Evolutionary conservation across 2,113 vertebrate genomes (phyloP).

Genomic region (Hemibagrus wyckioides): DNA sequence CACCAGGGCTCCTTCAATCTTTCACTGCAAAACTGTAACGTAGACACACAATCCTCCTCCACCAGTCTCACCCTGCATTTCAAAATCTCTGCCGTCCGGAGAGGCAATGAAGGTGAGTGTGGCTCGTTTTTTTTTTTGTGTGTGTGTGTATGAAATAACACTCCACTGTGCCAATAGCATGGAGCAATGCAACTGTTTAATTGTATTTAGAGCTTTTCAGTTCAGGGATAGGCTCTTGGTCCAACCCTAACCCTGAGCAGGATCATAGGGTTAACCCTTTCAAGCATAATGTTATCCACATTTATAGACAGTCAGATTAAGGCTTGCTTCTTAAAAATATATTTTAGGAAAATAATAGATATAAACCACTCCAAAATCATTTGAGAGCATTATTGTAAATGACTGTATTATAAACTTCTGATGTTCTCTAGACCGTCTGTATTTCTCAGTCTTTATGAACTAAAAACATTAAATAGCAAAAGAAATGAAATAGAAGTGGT

Average conservation of each 20-base stretch:
- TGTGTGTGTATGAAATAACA: conserved; percentile 1
- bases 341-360: too few relatives aligned
- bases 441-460: too few relatives aligned
- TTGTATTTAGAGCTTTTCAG: not conserved
- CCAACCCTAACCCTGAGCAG: not conserved
- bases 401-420: too few relatives aligned
- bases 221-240: not conserved
- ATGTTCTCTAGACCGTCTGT: too few relatives aligned
- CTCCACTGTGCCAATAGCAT: not conserved
- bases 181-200: conserved; percentile 3
- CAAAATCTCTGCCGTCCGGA: conserved; percentile 66
- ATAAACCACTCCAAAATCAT: too few relatives aligned
- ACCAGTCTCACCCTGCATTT: conserved; percentile 74
- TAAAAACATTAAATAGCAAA: too few relatives aligned
- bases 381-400: too few relatives aligned
- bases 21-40: conserved; percentile 84
- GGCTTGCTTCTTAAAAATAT: too few relatives aligned
- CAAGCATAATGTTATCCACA: too few relatives aligned
- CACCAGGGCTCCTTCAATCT: conserved; percentile 77
- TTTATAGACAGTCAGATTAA: too few relatives aligned
- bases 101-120: conserved; percentile 39
- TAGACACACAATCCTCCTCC: conserved; percentile 61
- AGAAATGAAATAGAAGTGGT: too few relatives aligned
- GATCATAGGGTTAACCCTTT: not conserved
- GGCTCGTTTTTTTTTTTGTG: not conserved